Conservation (phyloP, 2,888 invertebrate species). For the Allygus modestus region DNA sequence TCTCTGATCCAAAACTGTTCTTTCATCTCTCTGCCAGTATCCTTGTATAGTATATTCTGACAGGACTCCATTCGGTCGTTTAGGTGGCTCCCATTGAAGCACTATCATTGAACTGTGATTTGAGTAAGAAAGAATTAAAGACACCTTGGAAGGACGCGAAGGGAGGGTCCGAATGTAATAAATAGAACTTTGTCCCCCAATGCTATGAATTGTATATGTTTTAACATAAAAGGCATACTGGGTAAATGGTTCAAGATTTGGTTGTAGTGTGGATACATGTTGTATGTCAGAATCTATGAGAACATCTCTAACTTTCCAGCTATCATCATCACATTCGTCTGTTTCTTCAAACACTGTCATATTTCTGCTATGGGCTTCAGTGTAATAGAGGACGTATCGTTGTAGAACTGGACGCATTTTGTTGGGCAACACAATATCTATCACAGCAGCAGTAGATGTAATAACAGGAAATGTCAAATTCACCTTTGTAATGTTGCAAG, state of each 20-base stretch:
- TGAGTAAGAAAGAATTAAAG: constrained; percentile 72
- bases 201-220: constrained; percentile 77
- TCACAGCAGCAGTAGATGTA: constrained; percentile 64
- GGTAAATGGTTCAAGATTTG: constrained; percentile 81
- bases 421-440: constrained; percentile 65
- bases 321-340: constrained; percentile 77
- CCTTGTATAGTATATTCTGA: constrained; percentile 76
- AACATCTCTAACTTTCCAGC: constrained; percentile 73
- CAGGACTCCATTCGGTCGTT: constrained; percentile 79
- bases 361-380: constrained; percentile 77
- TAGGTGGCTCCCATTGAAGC: constrained; percentile 79
- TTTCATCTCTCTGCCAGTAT: constrained; percentile 71
- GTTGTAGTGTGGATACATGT: constrained; percentile 70
- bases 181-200: constrained; percentile 75
- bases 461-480: constrained; percentile 73
- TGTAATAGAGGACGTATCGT: constrained; percentile 83
- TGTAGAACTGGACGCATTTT: constrained; percentile 73
- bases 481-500: constrained; percentile 79
- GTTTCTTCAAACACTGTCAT: constrained; percentile 77
- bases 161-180: constrained; percentile 76
- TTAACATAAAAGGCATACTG: constrained; percentile 86
- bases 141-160: constrained; percentile 73
- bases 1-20: constrained; percentile 72
- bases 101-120: constrained; percentile 74
- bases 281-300: constrained; percentile 55